phyloP scores from a whole-genome alignment of 2,113 vertebrate species.

The Glareola pratincola region DNA sequence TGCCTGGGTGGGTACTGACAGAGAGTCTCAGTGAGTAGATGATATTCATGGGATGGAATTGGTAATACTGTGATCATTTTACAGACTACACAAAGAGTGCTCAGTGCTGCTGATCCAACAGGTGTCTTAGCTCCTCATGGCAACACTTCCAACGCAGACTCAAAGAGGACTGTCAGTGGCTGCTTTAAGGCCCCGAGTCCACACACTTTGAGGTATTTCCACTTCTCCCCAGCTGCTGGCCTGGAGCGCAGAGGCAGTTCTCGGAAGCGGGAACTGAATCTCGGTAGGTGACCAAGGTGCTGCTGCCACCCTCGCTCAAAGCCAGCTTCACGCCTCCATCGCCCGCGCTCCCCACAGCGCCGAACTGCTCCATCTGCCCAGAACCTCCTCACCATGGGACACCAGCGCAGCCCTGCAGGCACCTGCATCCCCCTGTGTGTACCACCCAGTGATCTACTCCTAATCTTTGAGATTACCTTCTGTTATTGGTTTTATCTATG shows the following conservation, averaged over 20 bases:
- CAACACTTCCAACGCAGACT: neutral
- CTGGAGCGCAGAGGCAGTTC: neutral
- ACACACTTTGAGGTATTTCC: neutral
- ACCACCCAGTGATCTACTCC: neutral
- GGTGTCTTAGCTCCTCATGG: neutral
- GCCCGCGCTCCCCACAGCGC: neutral
- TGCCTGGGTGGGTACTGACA: neutral
- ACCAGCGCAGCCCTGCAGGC: neutral
- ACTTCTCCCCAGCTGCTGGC: neutral
- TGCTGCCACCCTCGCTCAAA: fast-evolving
- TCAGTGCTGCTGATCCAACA: neutral
- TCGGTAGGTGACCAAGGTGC: neutral
- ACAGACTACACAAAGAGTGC: neutral
- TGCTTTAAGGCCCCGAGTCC: neutral
- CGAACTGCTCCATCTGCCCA: neutral
- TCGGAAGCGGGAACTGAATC: fast-evolving
- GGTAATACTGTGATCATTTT: neutral
- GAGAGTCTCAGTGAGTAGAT: neutral
- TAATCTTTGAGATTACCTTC: neutral
- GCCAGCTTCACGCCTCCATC: neutral
- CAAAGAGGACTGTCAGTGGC: neutral
- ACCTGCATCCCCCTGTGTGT: neutral
- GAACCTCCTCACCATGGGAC: neutral
- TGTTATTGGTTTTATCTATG: neutral
- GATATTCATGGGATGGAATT: neutral